Evolutionary conservation across 2,113 vertebrate genomes (phyloP).

Genomic region (Cyanistes caeruleus): DNA sequence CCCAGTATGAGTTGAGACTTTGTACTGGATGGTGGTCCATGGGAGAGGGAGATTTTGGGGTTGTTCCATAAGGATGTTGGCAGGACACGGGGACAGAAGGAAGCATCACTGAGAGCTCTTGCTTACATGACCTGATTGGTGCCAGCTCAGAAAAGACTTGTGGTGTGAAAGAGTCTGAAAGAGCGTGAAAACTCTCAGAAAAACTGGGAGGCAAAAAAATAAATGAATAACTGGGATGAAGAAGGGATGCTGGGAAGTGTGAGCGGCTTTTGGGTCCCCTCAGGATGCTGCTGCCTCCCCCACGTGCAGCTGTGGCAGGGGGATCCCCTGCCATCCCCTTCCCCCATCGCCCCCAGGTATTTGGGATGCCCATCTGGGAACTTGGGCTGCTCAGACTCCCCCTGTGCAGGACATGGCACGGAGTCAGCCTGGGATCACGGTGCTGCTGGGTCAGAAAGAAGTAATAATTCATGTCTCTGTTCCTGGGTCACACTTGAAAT

Average conservation of each 20-base stretch:
- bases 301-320: neutral
- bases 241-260: neutral
- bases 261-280: neutral
- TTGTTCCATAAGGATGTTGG: neutral
- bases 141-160: neutral
- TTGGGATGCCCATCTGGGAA: neutral
- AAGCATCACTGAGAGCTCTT: neutral
- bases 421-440: neutral
- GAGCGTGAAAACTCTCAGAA: neutral
- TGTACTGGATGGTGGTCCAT: neutral
- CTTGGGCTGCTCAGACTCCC: neutral
- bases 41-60: neutral
- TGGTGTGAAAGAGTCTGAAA: neutral
- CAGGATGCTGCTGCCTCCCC: neutral
- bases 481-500: neutral
- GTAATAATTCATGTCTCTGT: neutral
- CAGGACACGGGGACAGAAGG: neutral
- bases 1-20: neutral
- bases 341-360: neutral
- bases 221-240: neutral
- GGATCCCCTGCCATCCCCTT: too few species aligned
- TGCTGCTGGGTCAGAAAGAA: neutral
- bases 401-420: accelerated
- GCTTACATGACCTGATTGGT: neutral
- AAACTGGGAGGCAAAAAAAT: neutral